phyloP scores from a whole-genome alignment of 2,797 vertebrate species.

The Myotis vivesi region DNA sequence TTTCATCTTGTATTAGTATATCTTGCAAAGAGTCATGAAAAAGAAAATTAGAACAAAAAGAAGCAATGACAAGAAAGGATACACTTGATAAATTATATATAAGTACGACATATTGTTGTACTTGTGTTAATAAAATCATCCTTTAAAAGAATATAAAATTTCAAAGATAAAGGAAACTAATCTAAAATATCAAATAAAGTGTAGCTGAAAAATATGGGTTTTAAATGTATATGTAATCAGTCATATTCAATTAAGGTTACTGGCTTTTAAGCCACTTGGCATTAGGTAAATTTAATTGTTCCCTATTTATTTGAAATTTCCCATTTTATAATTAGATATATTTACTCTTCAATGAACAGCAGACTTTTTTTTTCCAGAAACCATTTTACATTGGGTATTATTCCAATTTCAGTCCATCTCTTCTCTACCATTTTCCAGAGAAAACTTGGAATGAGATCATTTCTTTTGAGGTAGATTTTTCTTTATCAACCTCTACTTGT shows the following conservation, averaged over 20 bases:
- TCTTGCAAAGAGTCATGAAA: not conserved
- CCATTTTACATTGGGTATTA: not conserved
- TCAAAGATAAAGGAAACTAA: not conserved
- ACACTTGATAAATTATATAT: not conserved
- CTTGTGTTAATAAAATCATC: not conserved
- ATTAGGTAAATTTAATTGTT: not conserved
- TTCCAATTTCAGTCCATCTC: not conserved
- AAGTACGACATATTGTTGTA: not conserved
- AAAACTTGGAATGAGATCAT: not conserved
- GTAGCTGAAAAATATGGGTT: not conserved
- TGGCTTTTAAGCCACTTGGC: not conserved
- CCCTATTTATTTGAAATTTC: not conserved
- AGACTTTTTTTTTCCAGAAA: not conserved
- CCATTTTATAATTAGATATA: not conserved
- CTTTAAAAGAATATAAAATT: conserved; percentile 15
- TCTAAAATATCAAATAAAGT: not conserved
- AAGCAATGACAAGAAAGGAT: not conserved
- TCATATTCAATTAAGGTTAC: not conserved
- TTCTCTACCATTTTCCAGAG: not conserved
- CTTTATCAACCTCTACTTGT: not conserved
- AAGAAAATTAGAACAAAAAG: not conserved
- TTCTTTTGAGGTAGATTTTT: not conserved
- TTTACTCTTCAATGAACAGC: not conserved
- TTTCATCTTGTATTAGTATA: not conserved
- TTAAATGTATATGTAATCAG: not conserved